Conservation (phyloP, 2,888 invertebrate genomes). For the Lepidocyrtinus sp. region DNA sequence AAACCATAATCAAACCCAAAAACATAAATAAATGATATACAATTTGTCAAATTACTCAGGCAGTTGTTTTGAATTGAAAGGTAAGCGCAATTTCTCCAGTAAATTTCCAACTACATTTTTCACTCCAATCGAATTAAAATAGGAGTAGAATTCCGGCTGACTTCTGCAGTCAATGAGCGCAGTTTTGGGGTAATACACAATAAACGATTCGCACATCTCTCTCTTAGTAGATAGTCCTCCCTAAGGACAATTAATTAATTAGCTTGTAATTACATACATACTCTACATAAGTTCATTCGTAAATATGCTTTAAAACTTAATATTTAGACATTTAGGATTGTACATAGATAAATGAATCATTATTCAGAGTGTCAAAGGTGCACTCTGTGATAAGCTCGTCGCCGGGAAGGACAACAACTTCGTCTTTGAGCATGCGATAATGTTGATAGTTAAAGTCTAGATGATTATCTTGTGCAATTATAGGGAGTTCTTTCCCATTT, state of each 20-base stretch:
- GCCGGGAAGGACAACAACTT: constrained; percentile 83
- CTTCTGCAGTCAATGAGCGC: constrained; percentile 87
- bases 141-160: constrained; percentile 65
- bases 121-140: constrained; percentile 57
- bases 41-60: too few relatives aligned
- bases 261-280: too few relatives aligned
- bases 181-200: constrained; percentile 87
- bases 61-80: constrained; percentile 32
- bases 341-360: constrained; percentile 80
- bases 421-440: constrained; percentile 71
- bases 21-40: too few relatives aligned
- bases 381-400: constrained; percentile 89
- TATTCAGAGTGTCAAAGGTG: constrained; percentile 82
- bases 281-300: too few relatives aligned
- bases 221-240: constrained; percentile 88
- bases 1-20: not conserved
- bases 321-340: constrained; percentile 44
- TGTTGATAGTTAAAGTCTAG: constrained; percentile 42
- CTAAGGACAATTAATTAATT: too few relatives aligned
- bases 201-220: constrained; percentile 90
- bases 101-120: constrained; percentile 38
- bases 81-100: constrained; percentile 24
- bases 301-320: too few relatives aligned
- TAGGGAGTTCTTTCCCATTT: constrained; percentile 81
- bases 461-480: constrained; percentile 75